These are phyloP conservation scores for Pipistrellus nathusii DNA, from an alignment of 2,797 vertebrate species.

Conservation along the genomic window DNA sequence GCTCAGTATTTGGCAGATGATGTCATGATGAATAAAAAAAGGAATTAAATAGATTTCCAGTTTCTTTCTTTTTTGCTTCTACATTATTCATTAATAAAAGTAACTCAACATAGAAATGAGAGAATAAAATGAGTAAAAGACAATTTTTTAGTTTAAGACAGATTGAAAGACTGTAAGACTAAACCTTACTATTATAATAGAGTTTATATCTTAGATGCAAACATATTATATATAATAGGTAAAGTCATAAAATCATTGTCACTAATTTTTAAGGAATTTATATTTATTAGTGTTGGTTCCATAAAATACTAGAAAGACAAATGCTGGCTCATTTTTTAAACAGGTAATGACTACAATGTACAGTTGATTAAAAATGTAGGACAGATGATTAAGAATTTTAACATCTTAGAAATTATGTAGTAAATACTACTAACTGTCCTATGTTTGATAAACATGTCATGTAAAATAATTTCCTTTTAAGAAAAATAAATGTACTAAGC, in stretches of 20 bases:
- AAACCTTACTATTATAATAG: neutral
- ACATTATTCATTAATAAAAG: neutral
- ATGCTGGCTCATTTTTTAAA: conserved; percentile 27
- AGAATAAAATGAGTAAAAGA: neutral
- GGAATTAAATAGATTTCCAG: neutral
- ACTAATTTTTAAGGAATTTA: conserved; percentile 9
- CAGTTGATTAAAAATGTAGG: neutral
- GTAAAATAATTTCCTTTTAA: neutral
- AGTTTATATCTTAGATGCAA: neutral
- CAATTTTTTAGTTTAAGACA: conserved; percentile 7
- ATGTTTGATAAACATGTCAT: neutral
- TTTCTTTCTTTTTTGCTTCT: neutral
- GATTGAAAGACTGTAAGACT: neutral
- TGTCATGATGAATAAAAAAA: conserved; percentile 25
- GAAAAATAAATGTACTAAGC: neutral
- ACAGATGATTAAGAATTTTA: neutral
- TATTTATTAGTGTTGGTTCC: neutral
- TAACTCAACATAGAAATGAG: neutral
- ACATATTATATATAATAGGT: neutral
- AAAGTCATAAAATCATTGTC: neutral
- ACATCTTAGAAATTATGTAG: neutral
- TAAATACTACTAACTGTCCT: neutral
- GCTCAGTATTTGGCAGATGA: neutral
- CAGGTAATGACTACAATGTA: neutral
- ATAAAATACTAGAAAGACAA: neutral